Evolutionary conservation across 2,888 invertebrate species (phyloP).

Genomic region (Epinotia bilunana): DNA sequence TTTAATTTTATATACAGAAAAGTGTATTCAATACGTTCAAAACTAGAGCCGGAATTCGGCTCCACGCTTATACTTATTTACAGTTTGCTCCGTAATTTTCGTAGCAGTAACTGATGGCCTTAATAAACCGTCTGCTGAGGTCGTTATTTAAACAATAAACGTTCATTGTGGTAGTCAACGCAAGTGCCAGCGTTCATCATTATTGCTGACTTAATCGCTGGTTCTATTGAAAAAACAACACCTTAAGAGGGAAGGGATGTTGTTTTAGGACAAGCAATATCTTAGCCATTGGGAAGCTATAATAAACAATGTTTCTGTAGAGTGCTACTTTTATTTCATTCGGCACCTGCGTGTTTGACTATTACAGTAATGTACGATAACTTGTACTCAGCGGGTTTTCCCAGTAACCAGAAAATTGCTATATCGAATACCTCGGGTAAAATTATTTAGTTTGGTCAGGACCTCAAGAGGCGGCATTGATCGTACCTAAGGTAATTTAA

Average conservation of each 20-base stretch:
- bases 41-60: neutral
- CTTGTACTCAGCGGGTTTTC: no score
- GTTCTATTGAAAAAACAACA: constrained; percentile 10
- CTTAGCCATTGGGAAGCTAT: no score
- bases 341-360: no score
- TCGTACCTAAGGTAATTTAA: no score
- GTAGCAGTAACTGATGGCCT: constrained; percentile 46
- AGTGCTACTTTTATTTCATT: no score
- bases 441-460: no score
- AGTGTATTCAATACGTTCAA: neutral
- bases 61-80: neutral
- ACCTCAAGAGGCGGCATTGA: no score
- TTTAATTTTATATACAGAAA: no score
- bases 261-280: neutral
- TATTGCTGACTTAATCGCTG: neutral
- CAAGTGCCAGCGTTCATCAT: neutral
- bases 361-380: no score
- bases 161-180: constrained; percentile 28
- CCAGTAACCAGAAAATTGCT: no score
- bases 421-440: no score
- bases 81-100: constrained; percentile 39
- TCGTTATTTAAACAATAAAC: constrained; percentile 64
- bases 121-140: constrained; percentile 56
- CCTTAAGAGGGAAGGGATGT: neutral
- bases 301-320: no score